Evolutionary conservation across 2,797 vertebrate genomes (phyloP), one percentile per base, ranked within the genome.

Genomic region (Adelosebastes latens): DNA sequence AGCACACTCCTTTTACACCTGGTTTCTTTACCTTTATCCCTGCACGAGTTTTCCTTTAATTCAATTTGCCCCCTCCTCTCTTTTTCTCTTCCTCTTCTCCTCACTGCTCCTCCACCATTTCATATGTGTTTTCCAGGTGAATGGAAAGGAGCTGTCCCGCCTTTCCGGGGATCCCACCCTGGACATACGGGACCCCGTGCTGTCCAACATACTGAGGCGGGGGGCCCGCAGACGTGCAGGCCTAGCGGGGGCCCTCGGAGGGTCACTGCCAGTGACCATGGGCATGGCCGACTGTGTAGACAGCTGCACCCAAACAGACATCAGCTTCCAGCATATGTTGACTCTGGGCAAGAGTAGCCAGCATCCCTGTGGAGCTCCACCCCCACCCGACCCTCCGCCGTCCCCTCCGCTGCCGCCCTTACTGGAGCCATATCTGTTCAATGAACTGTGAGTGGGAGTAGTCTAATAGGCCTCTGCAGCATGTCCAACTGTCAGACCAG

Each of bases 291-390:
- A 96, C 88, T 96, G 97, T 72, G 96, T 97, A 79, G 97, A 98
- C 96, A 97, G 95, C 89, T 96, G 97, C 87, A 97, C 97, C 65
- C 97, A 97, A 89, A 97, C 97, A 2, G 97, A 97, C 94, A 97
- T 98, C 94, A 97, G 96, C 94, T 97, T 97, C 93, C 97, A 97
- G 89, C 97, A 97, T 91, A 96, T 97, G 94, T 87, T 97, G 93
- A 96, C 96, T 24, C 89, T 96, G 91, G 96, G 96, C 87, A 95
- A 95, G 90, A 92, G 94, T 77, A 87, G 86, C 76, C 95, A 95
- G 31, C 96, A 96, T 75, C 95, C 93, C 80, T 96, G 96, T 0
- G 96, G 96, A 68, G 96, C 91, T 79, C 95, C 91, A 2, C 92
- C 94, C 49, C 93, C 93, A 16, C 92, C 94, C 4, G 61, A 92